A percentile compares a stretch with the other conserved stretches of the same genome.
These are phyloP conservation scores for Peromyscus aztecus DNA, from an alignment of 2,797 vertebrate genomes.

Conservation along the genomic window DNA sequence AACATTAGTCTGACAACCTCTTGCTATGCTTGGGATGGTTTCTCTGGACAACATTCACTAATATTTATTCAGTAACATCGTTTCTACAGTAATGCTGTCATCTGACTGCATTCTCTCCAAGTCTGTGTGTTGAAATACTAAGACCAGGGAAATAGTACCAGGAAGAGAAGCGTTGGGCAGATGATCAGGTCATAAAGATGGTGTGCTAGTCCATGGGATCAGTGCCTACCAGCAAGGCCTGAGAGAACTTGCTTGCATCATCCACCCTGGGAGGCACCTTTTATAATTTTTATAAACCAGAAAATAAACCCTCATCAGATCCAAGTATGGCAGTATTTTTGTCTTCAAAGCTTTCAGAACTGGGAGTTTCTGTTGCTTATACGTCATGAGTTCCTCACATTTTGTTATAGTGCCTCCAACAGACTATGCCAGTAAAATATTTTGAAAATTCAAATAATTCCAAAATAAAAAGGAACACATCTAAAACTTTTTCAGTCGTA, in stretches of 20 bases:
- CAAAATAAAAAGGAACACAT: background rate
- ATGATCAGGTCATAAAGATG: background rate
- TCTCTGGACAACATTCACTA: conserved; percentile 46
- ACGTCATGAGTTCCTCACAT: background rate
- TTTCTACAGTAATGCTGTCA: conserved; percentile 7
- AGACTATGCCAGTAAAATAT: background rate
- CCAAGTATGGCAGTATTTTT: background rate
- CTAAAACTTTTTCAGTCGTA: background rate
- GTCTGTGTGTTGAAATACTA: background rate
- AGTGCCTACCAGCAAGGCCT: background rate
- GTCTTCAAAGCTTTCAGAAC: background rate
- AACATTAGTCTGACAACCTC: background rate
- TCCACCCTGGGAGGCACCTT: background rate
- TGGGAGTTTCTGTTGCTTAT: background rate
- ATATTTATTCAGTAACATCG: conserved; percentile 25
- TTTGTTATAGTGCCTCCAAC: background rate
- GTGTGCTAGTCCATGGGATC: too few relatives aligned
- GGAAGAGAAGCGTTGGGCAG: background rate
- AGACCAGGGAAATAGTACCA: background rate
- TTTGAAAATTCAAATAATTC: conserved; percentile 43
- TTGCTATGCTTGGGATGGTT: background rate
- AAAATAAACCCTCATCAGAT: background rate
- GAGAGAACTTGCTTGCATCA: background rate
- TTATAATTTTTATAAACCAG: background rate
- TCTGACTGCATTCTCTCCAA: background rate